Evolutionary conservation across 2,888 invertebrate species (phyloP).

Genomic region (Bhutanitis thaidina): DNA sequence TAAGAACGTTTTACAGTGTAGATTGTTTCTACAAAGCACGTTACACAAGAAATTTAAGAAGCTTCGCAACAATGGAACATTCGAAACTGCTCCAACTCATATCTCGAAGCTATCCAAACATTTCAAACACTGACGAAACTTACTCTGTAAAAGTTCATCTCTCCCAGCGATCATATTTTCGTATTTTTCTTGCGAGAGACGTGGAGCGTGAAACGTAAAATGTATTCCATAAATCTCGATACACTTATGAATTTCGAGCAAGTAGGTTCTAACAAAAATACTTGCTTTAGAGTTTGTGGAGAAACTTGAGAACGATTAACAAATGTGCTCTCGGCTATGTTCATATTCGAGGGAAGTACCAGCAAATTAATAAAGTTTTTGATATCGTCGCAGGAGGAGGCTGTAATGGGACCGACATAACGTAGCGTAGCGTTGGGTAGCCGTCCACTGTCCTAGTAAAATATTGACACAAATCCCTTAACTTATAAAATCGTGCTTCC

Average conservation of each 20-base stretch:
- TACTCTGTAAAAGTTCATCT: conserved; percentile 43
- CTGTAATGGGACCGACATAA: conserved; percentile 27
- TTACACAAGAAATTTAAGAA: conserved; percentile 5
- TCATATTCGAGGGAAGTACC: conserved; percentile 37
- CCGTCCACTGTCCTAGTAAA: conserved; percentile 70
- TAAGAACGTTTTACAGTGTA: not conserved
- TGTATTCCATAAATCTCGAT: conserved; percentile 68
- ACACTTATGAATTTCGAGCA: conserved; percentile 57
- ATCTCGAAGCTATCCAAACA: conserved; percentile 56
- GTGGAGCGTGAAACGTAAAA: conserved; percentile 53
- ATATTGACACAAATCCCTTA: conserved; percentile 80
- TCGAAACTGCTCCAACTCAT: conserved; percentile 34
- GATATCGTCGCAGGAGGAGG: conserved; percentile 25
- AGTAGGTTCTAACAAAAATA: conserved; percentile 60
- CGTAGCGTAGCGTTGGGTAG: conserved; percentile 39
- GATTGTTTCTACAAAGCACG: not conserved
- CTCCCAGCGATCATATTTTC: conserved; percentile 48
- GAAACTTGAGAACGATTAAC: conserved; percentile 54
- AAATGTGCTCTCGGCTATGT: conserved; percentile 41
- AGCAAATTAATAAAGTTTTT: conserved; percentile 65
- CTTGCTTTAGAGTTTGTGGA: conserved; percentile 38
- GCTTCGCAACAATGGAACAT: conserved; percentile 13
- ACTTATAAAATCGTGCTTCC: conserved; percentile 78
- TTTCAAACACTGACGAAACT: conserved; percentile 37
- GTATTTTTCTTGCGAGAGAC: conserved; percentile 59